Evolutionary conservation across 2,113 vertebrate genomes (phyloP), one percentile per base, ranked within the genome.

Genomic region (Lycaon pictus): DNA sequence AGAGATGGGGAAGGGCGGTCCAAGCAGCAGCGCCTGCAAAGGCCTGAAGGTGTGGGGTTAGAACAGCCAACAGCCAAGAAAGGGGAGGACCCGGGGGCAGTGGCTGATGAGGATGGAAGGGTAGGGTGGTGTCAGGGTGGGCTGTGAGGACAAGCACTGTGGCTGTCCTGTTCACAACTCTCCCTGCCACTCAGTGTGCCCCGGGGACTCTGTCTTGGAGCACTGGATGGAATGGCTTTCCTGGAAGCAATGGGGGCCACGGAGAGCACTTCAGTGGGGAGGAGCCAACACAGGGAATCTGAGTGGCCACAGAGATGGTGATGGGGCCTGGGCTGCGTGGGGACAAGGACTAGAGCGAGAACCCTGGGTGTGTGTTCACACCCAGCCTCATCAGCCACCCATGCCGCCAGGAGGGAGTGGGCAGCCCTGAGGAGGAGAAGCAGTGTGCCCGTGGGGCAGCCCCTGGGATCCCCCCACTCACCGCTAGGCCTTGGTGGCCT

Each of bases 401-500:
- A 6, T 7, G 3, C 62, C 86, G 7, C 74, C 10, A 0, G 3
- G 19, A 23, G 43, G 60, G 74, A 43, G 48, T 17, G 32, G n/a
- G 13, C 32, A 2, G 9, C 48, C 62, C 48, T 27, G 74, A 51
- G 27, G 55, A 71, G 29, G 29, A 91, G 56, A 62, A 71, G 71
- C 37, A 16, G 48, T 69, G 11, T 55, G 58, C 6, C 8, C 5
- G 0, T 76, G 71, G 22, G 43, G 87, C 3, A 4, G 43, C 55
- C 56, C 29, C 10, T 0, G 0, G 1, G 13, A 15, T 29, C 63
- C 62, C 11, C 5, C 2, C 10, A 99, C 99, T 99, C 98, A 99
- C 99, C 3, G 99, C 99, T 90, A 99, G 82, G 96, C 99, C 99
- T 96, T 99, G 99, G 95, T 99, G 99, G 84, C 99, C 99, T 0